Evolutionary conservation across 2,797 vertebrate genomes (phyloP), one percentile per base, ranked within the genome.

Genomic region (Oreochromis grahami): DNA sequence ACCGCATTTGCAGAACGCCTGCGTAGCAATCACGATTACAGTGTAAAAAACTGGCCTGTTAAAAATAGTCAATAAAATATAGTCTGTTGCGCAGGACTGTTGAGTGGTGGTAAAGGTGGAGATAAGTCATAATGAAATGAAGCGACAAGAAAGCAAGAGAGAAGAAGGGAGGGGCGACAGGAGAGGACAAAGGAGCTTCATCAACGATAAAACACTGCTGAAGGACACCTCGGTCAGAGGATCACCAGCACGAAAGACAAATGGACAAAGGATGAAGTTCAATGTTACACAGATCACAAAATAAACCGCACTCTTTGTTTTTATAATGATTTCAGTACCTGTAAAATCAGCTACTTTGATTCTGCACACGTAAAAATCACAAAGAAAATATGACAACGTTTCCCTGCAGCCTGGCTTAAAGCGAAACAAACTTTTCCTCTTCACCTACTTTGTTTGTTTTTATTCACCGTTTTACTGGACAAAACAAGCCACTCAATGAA

Each of bases 401-500:
- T 13, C 19, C 0, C 26, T 63, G 4, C 2, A 4, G 45, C 74
- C 83, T 24, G 26, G 15, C 24, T 80, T 83, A 34, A 26, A 77
- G 80, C 13, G 6, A 70, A 60, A 74, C 26, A 85, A 83, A 80
- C 14, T 85, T 78, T 32, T 51, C n/a, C 72, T 21, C 15, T 63
- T 70, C 6, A 5, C 63, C 15, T 51, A 24, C 26, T 72, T 70
- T 48, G 24, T 29, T 72, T 72, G 15, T 19, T 19, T 72, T 29
- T 52, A 89, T 90, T 88, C 79, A 77, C 8, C 4, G 14, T 90
- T 93, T 92, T 90, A 93, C 85, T 53, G 76, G 81, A 80, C 76
- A 84, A 87, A 92, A 92, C 80, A 88, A 79, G 84, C 68, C 84
- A 85, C 77, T 91, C 89, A 80, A 85, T 93, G 86, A 92, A 93